A percentile compares a stretch with the other conserved stretches of the same genome.
phyloP scores from a whole-genome alignment of 2,113 vertebrate species.

The Phrynosoma blainvillii region DNA sequence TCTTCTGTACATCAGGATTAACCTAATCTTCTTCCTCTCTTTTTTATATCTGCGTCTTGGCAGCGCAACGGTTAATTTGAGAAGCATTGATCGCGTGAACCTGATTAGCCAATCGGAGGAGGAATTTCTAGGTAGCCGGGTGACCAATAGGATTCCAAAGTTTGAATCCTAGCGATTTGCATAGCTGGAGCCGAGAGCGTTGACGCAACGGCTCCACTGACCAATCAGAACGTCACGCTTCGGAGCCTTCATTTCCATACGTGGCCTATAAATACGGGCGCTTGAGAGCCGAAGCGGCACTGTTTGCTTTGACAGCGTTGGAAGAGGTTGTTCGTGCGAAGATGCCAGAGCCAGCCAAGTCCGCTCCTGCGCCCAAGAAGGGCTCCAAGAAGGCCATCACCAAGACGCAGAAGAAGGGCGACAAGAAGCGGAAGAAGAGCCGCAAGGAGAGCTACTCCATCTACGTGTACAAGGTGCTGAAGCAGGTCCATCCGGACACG shows the following conservation, averaged over 20 bases:
- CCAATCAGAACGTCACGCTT: background rate
- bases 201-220: rapidly evolving
- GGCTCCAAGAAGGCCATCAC: constrained; percentile 30
- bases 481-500: constrained; percentile 72
- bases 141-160: background rate
- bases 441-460: constrained; percentile 32
- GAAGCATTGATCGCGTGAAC: background rate
- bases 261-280: background rate
- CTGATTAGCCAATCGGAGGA: background rate
- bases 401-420: constrained; percentile 26
- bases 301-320: rapidly evolving
- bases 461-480: constrained; percentile 38
- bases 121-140: rapidly evolving
- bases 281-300: rapidly evolving
- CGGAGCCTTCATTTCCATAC: background rate
- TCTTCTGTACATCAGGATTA: too few species aligned
- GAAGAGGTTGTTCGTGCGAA: rapidly evolving
- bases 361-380: constrained; percentile 9
- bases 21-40: too few species aligned
- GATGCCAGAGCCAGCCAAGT: constrained; percentile 14
- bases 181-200: rapidly evolving
- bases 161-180: background rate
- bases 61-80: background rate
- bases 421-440: constrained; percentile 29
- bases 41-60: too few species aligned